Conservation (phyloP, 2,888 invertebrate species). For the Acrobasis suavella region DNA sequence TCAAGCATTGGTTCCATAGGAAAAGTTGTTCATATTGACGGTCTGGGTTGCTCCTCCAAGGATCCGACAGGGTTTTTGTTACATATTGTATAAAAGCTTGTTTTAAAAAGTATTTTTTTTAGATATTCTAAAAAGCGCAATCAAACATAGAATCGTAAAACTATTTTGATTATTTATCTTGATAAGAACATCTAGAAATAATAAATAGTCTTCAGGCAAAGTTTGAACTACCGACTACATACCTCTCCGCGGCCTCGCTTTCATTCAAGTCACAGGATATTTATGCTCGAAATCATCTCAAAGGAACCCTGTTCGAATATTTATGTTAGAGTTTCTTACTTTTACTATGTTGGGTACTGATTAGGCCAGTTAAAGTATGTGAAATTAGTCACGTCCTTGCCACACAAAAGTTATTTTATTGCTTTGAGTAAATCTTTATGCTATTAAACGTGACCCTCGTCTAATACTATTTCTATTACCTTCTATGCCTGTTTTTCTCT, state of each 20-base stretch:
- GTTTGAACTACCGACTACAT: constrained; percentile 34
- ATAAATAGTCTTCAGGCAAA: not conserved
- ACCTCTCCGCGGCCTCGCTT: constrained; percentile 44
- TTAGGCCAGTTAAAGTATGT: constrained; percentile 37
- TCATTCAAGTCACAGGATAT: constrained; percentile 61
- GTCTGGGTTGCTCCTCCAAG: no score
- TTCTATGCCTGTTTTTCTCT: no score
- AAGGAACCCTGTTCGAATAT: constrained; percentile 47
- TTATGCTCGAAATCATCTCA: constrained; percentile 55
- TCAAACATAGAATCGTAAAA: no score
- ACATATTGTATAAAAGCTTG: no score
- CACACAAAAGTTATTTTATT: constrained; percentile 8
- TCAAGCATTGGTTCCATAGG: no score
- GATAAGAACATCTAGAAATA: not conserved
- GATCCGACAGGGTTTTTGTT: no score
- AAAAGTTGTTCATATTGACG: no score
- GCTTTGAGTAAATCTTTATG: not conserved
- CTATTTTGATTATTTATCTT: no score
- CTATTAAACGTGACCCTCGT: constrained; percentile 8
- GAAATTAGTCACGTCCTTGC: constrained; percentile 23
- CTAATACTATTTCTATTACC: not conserved
- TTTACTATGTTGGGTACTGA: constrained; percentile 47
- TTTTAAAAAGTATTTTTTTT: no score
- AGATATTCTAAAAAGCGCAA: no score
- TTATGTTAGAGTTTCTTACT: constrained; percentile 44